These are phyloP conservation scores for Artibeus lituratus DNA, from an alignment of 2,797 vertebrate genomes.

Conservation along the genomic window DNA sequence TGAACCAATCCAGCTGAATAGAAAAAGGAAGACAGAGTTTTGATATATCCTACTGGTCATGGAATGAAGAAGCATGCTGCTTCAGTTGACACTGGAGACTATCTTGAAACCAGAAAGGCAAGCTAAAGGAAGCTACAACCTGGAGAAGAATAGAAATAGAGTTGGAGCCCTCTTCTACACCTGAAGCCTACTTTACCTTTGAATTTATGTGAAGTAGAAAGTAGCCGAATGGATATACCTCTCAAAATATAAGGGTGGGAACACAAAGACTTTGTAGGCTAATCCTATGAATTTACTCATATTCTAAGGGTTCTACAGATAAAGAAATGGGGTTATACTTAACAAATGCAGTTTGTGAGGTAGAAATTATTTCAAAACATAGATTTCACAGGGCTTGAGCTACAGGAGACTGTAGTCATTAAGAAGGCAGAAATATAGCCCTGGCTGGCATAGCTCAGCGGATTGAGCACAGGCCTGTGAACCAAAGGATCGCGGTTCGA, in stretches of 20 bases:
- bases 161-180: neutral
- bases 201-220: neutral
- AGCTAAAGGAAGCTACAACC: neutral
- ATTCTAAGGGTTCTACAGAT: neutral
- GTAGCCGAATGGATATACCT: neutral
- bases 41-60: neutral
- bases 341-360: neutral
- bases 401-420: neutral
- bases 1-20: neutral
- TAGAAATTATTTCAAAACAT: neutral
- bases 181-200: neutral
- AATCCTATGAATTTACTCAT: neutral
- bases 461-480: no score
- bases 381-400: neutral
- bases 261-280: neutral
- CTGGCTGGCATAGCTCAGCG: no score
- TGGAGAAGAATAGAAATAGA: neutral
- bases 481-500: no score
- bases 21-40: neutral
- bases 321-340: neutral
- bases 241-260: neutral
- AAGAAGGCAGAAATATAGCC: neutral
- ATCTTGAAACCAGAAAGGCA: neutral
- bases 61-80: neutral
- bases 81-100: neutral